Conservation (phyloP, 1,140 invertebrate species). For the Gryon sp. region DNA sequence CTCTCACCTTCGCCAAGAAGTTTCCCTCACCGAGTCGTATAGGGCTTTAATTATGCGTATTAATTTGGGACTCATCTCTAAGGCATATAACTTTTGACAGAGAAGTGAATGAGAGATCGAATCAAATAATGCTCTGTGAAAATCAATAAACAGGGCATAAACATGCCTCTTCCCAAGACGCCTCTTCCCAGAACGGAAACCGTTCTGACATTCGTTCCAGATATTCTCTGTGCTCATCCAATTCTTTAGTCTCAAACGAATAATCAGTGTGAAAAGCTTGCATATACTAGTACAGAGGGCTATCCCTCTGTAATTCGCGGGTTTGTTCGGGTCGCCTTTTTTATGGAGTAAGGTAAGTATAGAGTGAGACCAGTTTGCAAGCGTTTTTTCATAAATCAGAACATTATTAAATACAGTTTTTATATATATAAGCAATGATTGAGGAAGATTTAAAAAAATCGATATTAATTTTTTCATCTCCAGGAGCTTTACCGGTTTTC, state of each 20-base stretch:
- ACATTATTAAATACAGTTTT: background rate
- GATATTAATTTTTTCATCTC: background rate
- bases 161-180: background rate
- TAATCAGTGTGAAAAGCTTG: background rate
- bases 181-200: background rate
- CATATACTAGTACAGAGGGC: background rate
- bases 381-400: background rate
- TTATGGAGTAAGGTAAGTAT: background rate
- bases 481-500: background rate
- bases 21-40: background rate
- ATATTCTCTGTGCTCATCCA: background rate
- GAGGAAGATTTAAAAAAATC: slow-evolving; percentile 1
- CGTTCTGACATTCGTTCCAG: background rate
- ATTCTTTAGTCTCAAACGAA: background rate
- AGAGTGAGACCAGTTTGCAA: background rate
- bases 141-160: background rate
- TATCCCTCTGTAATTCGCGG: background rate
- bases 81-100: background rate
- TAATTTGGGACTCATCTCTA: background rate
- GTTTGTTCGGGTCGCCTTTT: background rate
- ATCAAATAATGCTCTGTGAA: background rate
- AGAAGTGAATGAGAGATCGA: background rate
- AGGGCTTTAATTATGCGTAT: background rate
- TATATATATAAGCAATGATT: background rate
- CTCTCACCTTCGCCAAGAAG: background rate